Evolutionary conservation across 2,797 vertebrate genomes (phyloP), one percentile per base, ranked within the genome.

Genomic region (Syngnathus rostellatus): DNA sequence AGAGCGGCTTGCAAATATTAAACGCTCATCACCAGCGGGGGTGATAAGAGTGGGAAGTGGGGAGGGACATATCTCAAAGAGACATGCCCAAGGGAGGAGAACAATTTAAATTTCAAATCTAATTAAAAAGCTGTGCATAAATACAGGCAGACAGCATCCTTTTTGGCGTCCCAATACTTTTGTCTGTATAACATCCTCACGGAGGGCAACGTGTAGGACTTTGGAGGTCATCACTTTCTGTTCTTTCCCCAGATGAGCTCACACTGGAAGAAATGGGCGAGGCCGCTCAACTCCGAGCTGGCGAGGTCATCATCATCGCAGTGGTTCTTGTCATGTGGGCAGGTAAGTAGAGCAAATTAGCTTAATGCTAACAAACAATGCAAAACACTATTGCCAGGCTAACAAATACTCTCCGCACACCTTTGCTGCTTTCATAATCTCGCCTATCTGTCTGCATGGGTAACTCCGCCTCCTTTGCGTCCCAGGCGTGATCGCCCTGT

Each of bases 271-370:
- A 95, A 87, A 88, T 94, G 79, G 93, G 86, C 16, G 92, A 91
- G 82, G 91, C 91, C 1, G 85, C 90, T 60, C 94, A 96, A 88
- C 91, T 98, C 76, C 90, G 94, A 74, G 94, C 94, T 0, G 95
- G 95, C 48, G 96, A 98, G 77, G 89, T 96, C 65, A 94, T 98
- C 89, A 98, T 98, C 87, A 97, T 98, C 7, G 93, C 96, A 0
- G 95, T 97, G 86, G 96, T 98, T 83, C 89, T 98, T 77, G 91
- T 98, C 79, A 98, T 98, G 96, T 98, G 95, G 96, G 96, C 95
- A 84, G 96, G 96, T 98, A 89, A 89, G 86, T 61, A 62, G 71
- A 61, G 55, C 68, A 67, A 45, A 12, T 46, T 46, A 46, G 45
- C 45, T 17, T 50, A 2, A 50, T 50, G 46, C 46, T 50, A 50